A percentile compares a stretch with the other conserved stretches of the same genome.
Evolutionary conservation across 30 jellyfish, hydroid and myxozoan genomes (phyloP).

Genomic region (Cassiopea andromeda): DNA sequence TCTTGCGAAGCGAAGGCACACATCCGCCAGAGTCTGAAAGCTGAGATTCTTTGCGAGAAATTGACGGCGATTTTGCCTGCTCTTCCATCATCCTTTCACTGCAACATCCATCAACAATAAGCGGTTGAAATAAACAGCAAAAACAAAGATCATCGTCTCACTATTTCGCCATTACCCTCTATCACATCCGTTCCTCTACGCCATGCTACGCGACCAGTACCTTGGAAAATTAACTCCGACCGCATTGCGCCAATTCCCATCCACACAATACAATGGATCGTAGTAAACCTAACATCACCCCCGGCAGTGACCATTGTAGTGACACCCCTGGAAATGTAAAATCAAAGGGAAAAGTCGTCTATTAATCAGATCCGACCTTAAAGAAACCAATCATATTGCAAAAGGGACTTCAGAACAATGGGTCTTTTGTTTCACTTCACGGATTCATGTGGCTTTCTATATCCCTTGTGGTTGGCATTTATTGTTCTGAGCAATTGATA

Average conservation of each 20-base stretch:
- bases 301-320: slow-evolving; percentile 26
- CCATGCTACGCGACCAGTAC: slow-evolving; percentile 24
- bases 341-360: slow-evolving; percentile 24
- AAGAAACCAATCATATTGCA: slow-evolving; percentile 30
- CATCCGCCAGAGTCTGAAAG: not conserved
- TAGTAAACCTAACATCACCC: slow-evolving; percentile 17
- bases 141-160: not conserved
- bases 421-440: slow-evolving; percentile 8
- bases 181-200: not conserved
- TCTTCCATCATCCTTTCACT: not conserved
- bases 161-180: not conserved
- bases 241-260: slow-evolving; percentile 64
- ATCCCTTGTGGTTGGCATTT: slow-evolving; percentile 6
- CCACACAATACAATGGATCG: slow-evolving; percentile 42
- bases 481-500: slow-evolving; percentile 9
- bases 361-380: slow-evolving; percentile 44
- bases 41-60: slow-evolving; percentile 21
- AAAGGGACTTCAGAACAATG: not conserved
- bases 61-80: not conserved
- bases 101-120: not conserved
- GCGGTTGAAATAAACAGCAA: slow-evolving; percentile 10
- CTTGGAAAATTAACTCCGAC: slow-evolving; percentile 21
- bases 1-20: not conserved
- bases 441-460: slow-evolving; percentile 3
- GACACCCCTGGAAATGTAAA: slow-evolving; percentile 47